phyloP scores from a whole-genome alignment of 2,113 vertebrate species.

The Chauna torquata region DNA sequence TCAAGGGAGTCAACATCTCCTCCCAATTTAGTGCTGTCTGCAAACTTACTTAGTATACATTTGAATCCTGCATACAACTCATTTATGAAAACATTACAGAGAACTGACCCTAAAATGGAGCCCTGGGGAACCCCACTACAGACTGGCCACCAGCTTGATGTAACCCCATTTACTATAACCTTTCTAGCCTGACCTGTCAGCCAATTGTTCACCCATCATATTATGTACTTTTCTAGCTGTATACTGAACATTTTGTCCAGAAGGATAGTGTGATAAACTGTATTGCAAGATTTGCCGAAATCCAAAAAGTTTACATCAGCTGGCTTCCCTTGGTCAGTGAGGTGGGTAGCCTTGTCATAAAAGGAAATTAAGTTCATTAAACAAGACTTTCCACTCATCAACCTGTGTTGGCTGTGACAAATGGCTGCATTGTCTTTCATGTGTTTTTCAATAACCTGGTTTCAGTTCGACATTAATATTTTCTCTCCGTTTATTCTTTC shows the following conservation, averaged over 20 bases:
- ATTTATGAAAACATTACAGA: not conserved
- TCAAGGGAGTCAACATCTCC: not conserved
- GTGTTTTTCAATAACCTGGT: not conserved
- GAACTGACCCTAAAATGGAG: not conserved
- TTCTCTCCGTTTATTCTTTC: not conserved
- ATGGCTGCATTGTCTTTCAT: not conserved
- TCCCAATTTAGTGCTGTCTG: not conserved
- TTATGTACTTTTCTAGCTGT: not conserved
- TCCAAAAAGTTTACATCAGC: not conserved
- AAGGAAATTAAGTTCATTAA: not conserved
- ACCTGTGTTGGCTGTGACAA: not conserved
- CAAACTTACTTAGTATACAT: not conserved
- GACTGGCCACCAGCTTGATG: not conserved
- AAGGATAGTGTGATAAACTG: not conserved
- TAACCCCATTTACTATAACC: not conserved
- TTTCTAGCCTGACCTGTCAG: not conserved
- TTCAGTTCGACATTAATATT: not conserved
- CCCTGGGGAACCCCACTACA: not conserved
- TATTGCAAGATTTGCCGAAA: not conserved
- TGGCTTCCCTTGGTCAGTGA: not conserved
- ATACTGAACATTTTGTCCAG: not conserved
- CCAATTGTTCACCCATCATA: not conserved
- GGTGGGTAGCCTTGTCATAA: not conserved
- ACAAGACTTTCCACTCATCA: not conserved
- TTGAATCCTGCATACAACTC: not conserved